Percentiles rank a stretch among this genome's conserved stretches.
Evolutionary conservation across 2,113 vertebrate genomes (phyloP).

Genomic region (Progne subis): DNA sequence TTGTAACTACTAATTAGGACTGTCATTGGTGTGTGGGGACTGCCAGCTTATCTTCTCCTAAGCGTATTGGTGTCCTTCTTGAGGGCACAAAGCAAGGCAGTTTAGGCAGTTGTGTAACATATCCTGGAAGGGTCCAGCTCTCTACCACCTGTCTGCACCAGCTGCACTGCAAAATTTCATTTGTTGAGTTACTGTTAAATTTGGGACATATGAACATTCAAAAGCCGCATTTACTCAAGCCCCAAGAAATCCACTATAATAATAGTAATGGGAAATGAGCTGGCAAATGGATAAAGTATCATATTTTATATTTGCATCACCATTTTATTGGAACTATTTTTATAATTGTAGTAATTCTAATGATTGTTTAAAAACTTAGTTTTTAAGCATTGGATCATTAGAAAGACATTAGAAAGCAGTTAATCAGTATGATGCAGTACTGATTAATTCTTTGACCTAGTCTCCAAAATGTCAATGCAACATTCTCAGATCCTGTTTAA

Average conservation of each 20-base stretch:
- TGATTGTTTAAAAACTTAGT: slow-evolving; percentile 40
- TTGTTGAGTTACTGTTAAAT: not conserved
- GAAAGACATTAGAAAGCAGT: slow-evolving; percentile 62
- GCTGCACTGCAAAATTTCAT: not conserved
- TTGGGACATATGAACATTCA: not conserved
- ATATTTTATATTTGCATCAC: not conserved
- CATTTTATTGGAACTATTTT: not conserved
- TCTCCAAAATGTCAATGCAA: not conserved
- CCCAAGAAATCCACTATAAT: not conserved
- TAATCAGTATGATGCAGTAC: slow-evolving; percentile 54
- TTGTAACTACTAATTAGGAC: not conserved
- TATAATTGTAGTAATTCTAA: slow-evolving; percentile 13
- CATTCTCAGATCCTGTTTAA: not conserved
- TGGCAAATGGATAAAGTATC: not conserved
- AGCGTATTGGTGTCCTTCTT: not conserved
- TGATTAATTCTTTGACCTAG: slow-evolving; percentile 38
- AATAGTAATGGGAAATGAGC: not conserved
- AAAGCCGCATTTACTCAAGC: not conserved
- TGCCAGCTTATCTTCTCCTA: not conserved
- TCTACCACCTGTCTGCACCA: not conserved
- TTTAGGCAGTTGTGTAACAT: not conserved
- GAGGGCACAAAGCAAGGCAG: not conserved
- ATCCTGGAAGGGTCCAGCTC: not conserved
- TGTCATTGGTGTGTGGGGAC: not conserved
- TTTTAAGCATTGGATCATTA: slow-evolving; percentile 48